Percentiles rank a stretch among this genome's conserved stretches.
Evolutionary conservation across 2,888 invertebrate species (phyloP).

Genomic region (Myopa tessellatipennis): DNA sequence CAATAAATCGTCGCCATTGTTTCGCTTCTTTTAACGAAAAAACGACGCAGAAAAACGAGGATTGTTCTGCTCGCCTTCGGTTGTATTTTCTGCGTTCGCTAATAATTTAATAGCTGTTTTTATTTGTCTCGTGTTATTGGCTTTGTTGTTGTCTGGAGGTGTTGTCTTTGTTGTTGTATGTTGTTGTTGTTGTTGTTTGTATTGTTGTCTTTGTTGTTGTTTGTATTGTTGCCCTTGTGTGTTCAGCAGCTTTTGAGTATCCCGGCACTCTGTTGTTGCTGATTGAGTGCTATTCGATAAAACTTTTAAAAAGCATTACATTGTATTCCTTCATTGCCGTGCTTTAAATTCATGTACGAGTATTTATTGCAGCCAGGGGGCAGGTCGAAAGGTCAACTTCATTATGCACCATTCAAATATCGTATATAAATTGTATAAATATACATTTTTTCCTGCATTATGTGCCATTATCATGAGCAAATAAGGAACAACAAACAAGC

Average conservation of each 20-base stretch:
- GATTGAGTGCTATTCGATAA: background rate
- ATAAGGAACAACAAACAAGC: background rate
- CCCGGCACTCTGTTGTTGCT: slow-evolving; percentile 5
- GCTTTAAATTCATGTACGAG: too few relatives aligned
- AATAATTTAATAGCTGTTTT: too few relatives aligned
- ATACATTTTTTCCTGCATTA: too few relatives aligned
- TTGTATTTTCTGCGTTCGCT: too few relatives aligned
- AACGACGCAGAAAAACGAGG: too few relatives aligned
- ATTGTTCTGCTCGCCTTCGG: too few relatives aligned
- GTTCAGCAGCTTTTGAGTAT: slow-evolving; percentile 21
- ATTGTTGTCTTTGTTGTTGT: background rate
- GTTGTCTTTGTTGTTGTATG: background rate
- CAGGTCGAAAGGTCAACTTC: slow-evolving; percentile 2
- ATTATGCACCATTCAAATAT: background rate
- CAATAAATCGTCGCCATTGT: background rate
- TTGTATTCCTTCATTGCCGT: background rate
- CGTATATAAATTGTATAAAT: background rate
- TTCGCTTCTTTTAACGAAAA: too few relatives aligned
- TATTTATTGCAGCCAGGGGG: background rate
- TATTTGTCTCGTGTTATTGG: background rate
- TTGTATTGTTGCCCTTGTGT: background rate
- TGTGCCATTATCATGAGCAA: background rate
- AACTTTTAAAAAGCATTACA: too few relatives aligned
- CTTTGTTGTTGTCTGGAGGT: background rate
- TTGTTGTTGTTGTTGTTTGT: background rate